A percentile compares a stretch with the other conserved stretches of the same genome.
Conservation (phyloP, 2,113 vertebrate genomes). For the Halcyon malimbica region DNA sequence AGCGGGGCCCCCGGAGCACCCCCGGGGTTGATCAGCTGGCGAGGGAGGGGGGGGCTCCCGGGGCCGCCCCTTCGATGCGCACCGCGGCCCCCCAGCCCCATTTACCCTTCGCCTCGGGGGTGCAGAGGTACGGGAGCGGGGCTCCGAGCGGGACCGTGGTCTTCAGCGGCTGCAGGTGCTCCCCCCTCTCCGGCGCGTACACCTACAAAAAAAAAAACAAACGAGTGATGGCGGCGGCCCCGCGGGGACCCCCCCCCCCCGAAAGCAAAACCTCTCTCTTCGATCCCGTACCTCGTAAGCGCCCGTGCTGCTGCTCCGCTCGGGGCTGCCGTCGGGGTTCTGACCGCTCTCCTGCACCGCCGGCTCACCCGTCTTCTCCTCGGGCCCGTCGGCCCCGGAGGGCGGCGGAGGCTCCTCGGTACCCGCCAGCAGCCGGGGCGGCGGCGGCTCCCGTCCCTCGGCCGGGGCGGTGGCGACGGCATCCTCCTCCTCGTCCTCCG, state of each 20-base stretch:
- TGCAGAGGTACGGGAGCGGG: constrained; percentile 77
- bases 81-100: neutral
- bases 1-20: neutral
- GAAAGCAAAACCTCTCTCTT: neutral
- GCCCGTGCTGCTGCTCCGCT: constrained; percentile 63
- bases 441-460: constrained; percentile 21
- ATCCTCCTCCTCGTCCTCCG: constrained; percentile 75
- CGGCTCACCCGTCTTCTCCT: constrained; percentile 71
- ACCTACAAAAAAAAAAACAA: constrained; percentile 78
- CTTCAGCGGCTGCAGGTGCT: constrained; percentile 74
- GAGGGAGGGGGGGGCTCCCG: too few species aligned
- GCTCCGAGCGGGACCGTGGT: constrained; percentile 65
- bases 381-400: constrained; percentile 48
- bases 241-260: neutral
- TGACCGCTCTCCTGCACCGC: constrained; percentile 36
- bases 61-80: neutral
- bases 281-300: constrained; percentile 69
- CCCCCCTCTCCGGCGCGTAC: constrained; percentile 82
- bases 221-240: neutral
- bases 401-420: constrained; percentile 58
- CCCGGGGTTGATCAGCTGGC: neutral
- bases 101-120: constrained; percentile 85
- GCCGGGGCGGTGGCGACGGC: neutral
- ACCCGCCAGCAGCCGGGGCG: constrained; percentile 54
- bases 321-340: constrained; percentile 75